Evolutionary conservation across 2,888 invertebrate species (phyloP).

Genomic region (Emmelina monodactyla): DNA sequence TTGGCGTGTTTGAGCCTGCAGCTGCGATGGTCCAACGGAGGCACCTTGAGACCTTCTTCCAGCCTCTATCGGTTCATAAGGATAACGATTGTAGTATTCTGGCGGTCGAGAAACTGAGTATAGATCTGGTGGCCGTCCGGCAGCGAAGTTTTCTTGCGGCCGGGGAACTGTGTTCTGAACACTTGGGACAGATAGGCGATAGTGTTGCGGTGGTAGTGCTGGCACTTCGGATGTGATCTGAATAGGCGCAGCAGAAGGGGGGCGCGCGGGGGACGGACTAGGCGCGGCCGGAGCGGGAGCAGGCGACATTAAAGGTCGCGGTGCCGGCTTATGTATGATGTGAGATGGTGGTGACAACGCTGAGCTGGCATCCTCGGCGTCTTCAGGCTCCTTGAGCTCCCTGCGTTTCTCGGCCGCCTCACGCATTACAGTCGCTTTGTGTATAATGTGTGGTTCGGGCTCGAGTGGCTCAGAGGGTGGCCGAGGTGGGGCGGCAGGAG

Average conservation of each 20-base stretch:
- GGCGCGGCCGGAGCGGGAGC: constrained; percentile 38
- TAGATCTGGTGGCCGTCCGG: constrained; percentile 46
- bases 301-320: constrained; percentile 38
- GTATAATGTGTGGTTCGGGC: constrained; percentile 63
- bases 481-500: constrained; percentile 51
- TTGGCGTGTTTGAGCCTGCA: constrained; percentile 33
- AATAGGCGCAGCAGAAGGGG: constrained; percentile 34
- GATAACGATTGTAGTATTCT: constrained; percentile 41
- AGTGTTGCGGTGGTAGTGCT: constrained; percentile 26
- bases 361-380: constrained; percentile 44
- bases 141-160: constrained; percentile 40
- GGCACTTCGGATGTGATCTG: constrained; percentile 24
- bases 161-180: constrained; percentile 42
- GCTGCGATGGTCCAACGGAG: constrained; percentile 39
- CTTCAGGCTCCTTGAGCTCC: constrained; percentile 49
- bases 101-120: constrained; percentile 46
- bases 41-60: constrained; percentile 35
- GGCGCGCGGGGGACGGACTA: constrained; percentile 24
- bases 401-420: constrained; percentile 58
- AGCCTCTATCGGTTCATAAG: constrained; percentile 39
- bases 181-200: constrained; percentile 34
- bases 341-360: constrained; percentile 58
- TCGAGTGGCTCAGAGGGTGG: constrained; percentile 57
- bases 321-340: constrained; percentile 52
- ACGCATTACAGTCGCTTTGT: constrained; percentile 62